Percentiles rank a stretch among this genome's conserved stretches.
These are phyloP conservation scores for human DNA, from an alignment of 2,113 vertebrate species.

Conservation along the genomic window DNA sequence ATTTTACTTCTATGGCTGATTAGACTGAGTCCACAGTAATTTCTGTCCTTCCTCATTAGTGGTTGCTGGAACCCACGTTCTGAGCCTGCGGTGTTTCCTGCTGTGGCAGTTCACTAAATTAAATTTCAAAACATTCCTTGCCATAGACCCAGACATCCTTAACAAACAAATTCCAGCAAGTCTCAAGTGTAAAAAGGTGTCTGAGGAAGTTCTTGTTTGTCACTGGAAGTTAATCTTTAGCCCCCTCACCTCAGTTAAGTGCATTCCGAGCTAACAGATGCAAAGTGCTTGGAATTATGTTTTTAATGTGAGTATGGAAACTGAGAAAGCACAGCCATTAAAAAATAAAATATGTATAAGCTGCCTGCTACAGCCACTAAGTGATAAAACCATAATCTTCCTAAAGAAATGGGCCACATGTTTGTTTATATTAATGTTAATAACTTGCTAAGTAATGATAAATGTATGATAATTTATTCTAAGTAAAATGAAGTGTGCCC, in stretches of 20 bases:
- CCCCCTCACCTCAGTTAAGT: background rate
- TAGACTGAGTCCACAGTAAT: rapidly evolving
- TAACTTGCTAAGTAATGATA: slow-evolving; percentile 73
- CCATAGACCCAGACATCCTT: background rate
- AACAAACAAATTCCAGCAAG: background rate
- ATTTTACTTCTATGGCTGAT: rapidly evolving
- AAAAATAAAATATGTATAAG: slow-evolving; percentile 36
- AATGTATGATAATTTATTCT: slow-evolving; percentile 79
- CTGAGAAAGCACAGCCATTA: background rate
- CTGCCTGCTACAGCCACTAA: background rate
- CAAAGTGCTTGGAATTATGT: background rate
- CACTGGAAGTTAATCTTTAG: background rate
- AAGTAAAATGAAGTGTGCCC: slow-evolving; percentile 70
- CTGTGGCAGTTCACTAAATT: background rate
- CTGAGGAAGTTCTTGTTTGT: background rate
- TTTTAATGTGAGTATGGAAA: background rate
- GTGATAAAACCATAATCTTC: slow-evolving; percentile 65
- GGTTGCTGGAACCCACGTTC: background rate
- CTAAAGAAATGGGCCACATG: slow-evolving; percentile 6
- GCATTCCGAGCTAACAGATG: background rate
- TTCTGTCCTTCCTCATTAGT: background rate
- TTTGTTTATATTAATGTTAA: slow-evolving; percentile 80
- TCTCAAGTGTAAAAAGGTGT: background rate
- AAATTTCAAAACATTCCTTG: background rate
- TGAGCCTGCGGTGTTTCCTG: background rate